Evolutionary conservation across 1,140 invertebrate species (phyloP).

Genomic region (Drosophila subpulchrella): DNA sequence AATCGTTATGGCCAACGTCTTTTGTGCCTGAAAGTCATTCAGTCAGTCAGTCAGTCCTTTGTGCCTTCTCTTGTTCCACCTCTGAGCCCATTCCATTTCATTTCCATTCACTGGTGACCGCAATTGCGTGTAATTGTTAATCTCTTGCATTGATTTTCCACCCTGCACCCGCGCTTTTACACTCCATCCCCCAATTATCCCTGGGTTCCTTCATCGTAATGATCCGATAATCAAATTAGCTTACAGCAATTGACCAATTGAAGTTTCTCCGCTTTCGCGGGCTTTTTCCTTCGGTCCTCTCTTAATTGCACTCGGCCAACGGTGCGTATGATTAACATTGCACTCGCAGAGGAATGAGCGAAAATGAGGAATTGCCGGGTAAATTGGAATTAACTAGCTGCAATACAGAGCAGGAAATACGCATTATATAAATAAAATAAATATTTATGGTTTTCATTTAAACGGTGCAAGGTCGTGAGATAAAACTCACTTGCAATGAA

Average conservation of each 20-base stretch:
- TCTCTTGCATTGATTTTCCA: constrained; percentile 71
- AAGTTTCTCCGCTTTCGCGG: constrained; percentile 3
- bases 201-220: constrained; percentile 3
- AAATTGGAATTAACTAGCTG: background rate
- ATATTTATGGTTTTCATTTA: constrained; percentile 1
- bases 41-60: constrained; percentile 3
- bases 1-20: constrained; percentile 56
- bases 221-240: constrained; percentile 66
- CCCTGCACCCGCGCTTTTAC: constrained; percentile 1
- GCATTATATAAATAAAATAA: constrained; percentile 3
- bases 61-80: background rate
- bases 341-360: background rate
- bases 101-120: constrained; percentile 51
- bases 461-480: too few relatives aligned
- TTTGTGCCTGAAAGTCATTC: constrained; percentile 25
- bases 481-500: too few relatives aligned
- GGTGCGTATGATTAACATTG: constrained; percentile 69
- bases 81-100: background rate
- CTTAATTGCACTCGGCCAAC: constrained; percentile 63
- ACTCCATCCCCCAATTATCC: background rate
- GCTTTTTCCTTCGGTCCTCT: constrained; percentile 3
- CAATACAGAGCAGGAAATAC: background rate
- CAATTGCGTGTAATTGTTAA: constrained; percentile 73
- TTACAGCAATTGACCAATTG: constrained; percentile 42
- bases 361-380: constrained; percentile 1